Evolutionary conservation across 2,888 invertebrate genomes (phyloP).

Genomic region (Plebejus anna): DNA sequence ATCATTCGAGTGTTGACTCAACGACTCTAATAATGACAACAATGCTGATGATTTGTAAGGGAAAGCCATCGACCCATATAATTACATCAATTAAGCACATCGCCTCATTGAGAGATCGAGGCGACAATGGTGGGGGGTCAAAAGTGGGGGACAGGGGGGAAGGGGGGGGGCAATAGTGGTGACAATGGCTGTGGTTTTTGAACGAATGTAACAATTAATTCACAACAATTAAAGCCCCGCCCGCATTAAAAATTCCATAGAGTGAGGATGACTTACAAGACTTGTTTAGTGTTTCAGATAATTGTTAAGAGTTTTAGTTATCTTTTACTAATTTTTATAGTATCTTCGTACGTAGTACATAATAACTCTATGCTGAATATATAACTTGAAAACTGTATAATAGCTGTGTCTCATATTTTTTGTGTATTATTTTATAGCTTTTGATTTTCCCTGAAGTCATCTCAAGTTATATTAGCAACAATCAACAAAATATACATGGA

Average conservation of each 20-base stretch:
- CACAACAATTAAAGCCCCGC: slow-evolving; percentile 75
- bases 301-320: too few relatives aligned
- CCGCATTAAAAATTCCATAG: slow-evolving; percentile 68
- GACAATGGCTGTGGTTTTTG: slow-evolving; percentile 76
- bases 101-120: slow-evolving; percentile 59
- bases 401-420: too few relatives aligned
- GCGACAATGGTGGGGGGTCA: slow-evolving; percentile 61
- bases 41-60: slow-evolving; percentile 16
- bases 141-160: slow-evolving; percentile 33
- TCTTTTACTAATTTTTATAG: too few relatives aligned
- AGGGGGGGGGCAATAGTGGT: slow-evolving; percentile 61
- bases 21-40: neutral
- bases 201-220: slow-evolving; percentile 80
- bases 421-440: too few relatives aligned
- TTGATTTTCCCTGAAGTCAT: too few relatives aligned
- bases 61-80: slow-evolving; percentile 29
- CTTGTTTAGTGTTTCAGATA: too few relatives aligned
- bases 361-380: too few relatives aligned
- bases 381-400: too few relatives aligned
- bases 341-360: too few relatives aligned
- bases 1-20: neutral
- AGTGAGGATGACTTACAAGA: slow-evolving; percentile 33
- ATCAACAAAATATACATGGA: too few relatives aligned
- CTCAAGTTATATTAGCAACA: too few relatives aligned
- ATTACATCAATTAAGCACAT: slow-evolving; percentile 57